These are phyloP conservation scores for Camelus bactrianus DNA, from an alignment of 2,113 vertebrate genomes.

Conservation along the genomic window DNA sequence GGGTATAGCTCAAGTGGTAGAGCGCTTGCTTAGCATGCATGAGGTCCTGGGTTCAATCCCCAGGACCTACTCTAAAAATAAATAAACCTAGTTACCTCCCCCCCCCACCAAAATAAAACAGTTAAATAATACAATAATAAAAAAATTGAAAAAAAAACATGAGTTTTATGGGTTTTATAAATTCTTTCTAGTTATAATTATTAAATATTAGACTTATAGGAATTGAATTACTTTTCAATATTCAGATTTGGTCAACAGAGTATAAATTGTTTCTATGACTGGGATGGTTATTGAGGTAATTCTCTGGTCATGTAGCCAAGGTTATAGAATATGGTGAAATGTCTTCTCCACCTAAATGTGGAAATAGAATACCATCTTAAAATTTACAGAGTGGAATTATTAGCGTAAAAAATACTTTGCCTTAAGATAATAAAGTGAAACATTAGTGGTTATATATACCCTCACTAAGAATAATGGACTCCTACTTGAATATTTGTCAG, in stretches of 20 bases:
- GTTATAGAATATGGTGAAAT: not conserved
- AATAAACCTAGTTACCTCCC: too few species aligned
- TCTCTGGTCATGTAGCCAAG: not conserved
- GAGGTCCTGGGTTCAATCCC: too few species aligned
- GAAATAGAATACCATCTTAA: constrained; percentile 33
- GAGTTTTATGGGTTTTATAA: not conserved
- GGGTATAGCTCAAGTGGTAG: too few species aligned
- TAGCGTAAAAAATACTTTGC: constrained; percentile 36
- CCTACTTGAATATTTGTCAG: not conserved
- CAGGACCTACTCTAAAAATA: too few species aligned
- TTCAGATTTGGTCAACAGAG: constrained; percentile 33
- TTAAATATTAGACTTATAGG: not conserved
- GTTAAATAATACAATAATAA: too few species aligned
- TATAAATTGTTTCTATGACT: not conserved
- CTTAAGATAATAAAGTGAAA: constrained; percentile 25
- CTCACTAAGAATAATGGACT: not conserved
- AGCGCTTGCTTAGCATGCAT: too few species aligned
- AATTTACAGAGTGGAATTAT: constrained; percentile 15
- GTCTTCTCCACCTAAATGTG: not conserved
- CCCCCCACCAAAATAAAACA: too few species aligned
- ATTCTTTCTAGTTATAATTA: constrained; percentile 19
- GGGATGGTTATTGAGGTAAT: constrained; percentile 18
- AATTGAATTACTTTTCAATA: constrained; percentile 23
- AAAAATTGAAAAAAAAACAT: too few species aligned
- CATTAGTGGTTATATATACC: not conserved